Percentiles rank a stretch among this genome's conserved stretches.
phyloP scores from a whole-genome alignment of 2,113 vertebrate genomes.

The Suncus etruscus region DNA sequence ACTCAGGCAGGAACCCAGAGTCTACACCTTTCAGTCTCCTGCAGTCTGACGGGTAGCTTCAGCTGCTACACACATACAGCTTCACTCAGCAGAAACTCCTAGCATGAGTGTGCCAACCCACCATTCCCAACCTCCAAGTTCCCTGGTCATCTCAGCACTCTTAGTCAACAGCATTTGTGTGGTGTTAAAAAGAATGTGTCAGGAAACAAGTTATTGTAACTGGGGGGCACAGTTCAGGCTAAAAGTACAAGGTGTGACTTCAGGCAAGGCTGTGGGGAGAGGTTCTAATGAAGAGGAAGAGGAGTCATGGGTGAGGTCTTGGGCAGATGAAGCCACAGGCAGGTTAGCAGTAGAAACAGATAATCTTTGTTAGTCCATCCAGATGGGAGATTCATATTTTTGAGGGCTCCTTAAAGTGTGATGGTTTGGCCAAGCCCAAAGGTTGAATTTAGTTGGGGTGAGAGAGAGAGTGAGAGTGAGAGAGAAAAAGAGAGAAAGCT shows the following conservation, averaged over 20 bases:
- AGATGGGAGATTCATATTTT: neutral
- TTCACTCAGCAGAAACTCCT: no score
- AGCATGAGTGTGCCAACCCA: no score
- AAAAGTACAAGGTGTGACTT: neutral
- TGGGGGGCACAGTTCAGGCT: neutral
- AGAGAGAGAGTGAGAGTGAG: neutral
- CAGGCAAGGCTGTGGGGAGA: neutral
- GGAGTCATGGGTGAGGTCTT: neutral
- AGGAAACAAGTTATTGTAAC: neutral
- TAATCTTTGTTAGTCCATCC: neutral
- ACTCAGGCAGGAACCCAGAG: neutral
- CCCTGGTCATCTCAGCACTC: neutral
- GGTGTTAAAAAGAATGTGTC: neutral
- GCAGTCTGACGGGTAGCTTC: fast-evolving
- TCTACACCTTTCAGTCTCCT: no score
- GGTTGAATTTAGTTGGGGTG: neutral
- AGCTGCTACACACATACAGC: neutral
- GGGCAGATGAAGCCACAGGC: neutral
- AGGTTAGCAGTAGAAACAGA: neutral
- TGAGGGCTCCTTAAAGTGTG: neutral
- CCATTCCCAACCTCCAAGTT: neutral
- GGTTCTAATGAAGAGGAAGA: neutral
- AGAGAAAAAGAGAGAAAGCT: neutral
- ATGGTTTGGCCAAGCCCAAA: neutral
- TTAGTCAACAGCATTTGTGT: no score